These are phyloP conservation scores for Ciconia nigra DNA, from an alignment of 2,797 vertebrate genomes.

Conservation along the genomic window DNA sequence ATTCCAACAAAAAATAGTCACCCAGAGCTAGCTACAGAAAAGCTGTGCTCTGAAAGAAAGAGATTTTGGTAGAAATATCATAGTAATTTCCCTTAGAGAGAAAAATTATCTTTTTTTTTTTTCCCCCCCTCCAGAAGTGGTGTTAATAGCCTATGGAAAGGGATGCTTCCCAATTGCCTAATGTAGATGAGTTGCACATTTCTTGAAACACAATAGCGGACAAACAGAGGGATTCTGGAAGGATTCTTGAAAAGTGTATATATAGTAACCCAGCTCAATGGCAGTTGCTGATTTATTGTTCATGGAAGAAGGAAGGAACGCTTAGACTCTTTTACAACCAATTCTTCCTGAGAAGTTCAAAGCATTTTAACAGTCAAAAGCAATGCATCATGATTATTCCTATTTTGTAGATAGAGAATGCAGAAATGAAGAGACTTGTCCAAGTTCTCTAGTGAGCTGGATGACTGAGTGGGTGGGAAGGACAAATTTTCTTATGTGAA, in stretches of 20 bases:
- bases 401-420: not conserved
- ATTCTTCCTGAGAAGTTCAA: not conserved
- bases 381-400: not conserved
- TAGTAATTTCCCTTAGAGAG: not conserved
- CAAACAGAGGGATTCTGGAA: not conserved
- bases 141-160: not conserved
- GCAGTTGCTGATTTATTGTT: conserved; percentile 11
- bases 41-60: not conserved
- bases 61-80: not conserved
- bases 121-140: not conserved
- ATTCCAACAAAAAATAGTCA: not conserved
- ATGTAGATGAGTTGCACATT: not conserved
- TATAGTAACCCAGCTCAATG: not conserved
- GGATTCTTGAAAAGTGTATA: not conserved
- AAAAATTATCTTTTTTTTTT: not conserved
- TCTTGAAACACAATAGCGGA: not conserved
- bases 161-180: not conserved
- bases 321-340: not conserved
- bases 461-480: not conserved
- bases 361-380: conserved; percentile 1
- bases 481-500: not conserved
- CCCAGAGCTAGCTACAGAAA: not conserved
- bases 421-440: not conserved
- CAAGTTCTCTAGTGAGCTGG: not conserved
- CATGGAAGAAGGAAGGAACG: not conserved